phyloP scores from a whole-genome alignment of 2,797 vertebrate genomes.

The Tamandua tetradactyla region DNA sequence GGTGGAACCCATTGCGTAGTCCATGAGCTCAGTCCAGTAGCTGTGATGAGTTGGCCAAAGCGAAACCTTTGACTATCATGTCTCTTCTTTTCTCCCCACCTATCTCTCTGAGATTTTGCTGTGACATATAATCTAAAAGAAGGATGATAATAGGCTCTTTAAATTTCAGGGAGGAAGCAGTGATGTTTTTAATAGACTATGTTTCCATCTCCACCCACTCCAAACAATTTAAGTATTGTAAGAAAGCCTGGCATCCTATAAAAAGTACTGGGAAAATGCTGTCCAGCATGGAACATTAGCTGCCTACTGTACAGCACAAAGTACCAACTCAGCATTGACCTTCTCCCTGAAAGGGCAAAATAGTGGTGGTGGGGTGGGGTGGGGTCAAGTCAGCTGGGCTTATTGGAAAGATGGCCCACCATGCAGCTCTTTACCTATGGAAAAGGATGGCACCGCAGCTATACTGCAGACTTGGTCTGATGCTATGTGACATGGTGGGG shows the following conservation, averaged over 20 bases:
- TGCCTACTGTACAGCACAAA: slow-evolving; percentile 19
- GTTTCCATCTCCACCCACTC: slow-evolving; percentile 58
- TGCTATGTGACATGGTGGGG: not conserved
- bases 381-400: not conserved
- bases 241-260: slow-evolving; percentile 24
- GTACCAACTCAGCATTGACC: slow-evolving; percentile 33
- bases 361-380: too few species aligned
- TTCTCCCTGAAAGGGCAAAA: slow-evolving; percentile 2
- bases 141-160: slow-evolving; percentile 59
- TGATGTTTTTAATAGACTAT: slow-evolving; percentile 57
- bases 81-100: slow-evolving; percentile 15
- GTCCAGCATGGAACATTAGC: not conserved
- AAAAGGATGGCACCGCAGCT: not conserved
- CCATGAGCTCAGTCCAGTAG: not conserved
- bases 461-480: not conserved
- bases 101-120: slow-evolving; percentile 30
- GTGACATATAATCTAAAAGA: not conserved
- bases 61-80: not conserved
- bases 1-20: not conserved
- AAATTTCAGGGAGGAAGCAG: slow-evolving; percentile 59
- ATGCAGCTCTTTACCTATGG: not conserved
- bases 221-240: slow-evolving; percentile 70
- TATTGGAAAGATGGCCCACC: not conserved
- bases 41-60: slow-evolving; percentile 18
- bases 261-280: slow-evolving; percentile 53